These are phyloP conservation scores for Lagria hirta DNA, from an alignment of 2,888 invertebrate species.

Conservation along the genomic window DNA sequence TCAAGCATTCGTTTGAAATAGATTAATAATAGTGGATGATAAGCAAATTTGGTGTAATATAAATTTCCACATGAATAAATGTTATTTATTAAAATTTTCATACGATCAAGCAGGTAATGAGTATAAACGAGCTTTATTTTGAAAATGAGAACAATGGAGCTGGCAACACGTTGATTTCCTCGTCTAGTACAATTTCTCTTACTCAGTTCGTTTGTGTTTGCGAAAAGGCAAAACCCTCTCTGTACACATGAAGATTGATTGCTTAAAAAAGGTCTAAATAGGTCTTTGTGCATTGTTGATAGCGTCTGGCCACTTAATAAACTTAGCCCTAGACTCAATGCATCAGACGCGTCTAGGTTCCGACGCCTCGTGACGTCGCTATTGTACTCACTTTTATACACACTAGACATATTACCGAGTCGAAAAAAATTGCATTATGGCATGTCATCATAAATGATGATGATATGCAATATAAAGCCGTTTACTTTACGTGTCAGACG, in stretches of 20 bases:
- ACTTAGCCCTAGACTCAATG: constrained; percentile 36
- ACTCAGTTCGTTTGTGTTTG: constrained; percentile 33
- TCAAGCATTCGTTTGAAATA: too few relatives aligned
- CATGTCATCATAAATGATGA: constrained; percentile 27
- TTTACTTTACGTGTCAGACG: too few relatives aligned
- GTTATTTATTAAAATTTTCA: too few relatives aligned
- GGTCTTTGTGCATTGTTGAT: constrained; percentile 32
- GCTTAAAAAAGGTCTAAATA: constrained; percentile 34
- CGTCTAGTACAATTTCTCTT: constrained; percentile 33
- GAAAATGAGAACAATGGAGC: constrained; percentile 18
- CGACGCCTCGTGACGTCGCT: constrained; percentile 25
- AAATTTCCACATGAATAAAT: too few relatives aligned
- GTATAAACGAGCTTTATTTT: constrained; percentile 22
- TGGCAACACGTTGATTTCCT: constrained; percentile 17
- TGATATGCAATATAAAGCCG: constrained; percentile 9
- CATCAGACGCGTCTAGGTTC: constrained; percentile 33
- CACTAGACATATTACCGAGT: constrained; percentile 31
- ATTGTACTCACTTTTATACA: constrained; percentile 35
- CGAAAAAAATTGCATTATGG: constrained; percentile 36
- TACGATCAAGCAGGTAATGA: too few relatives aligned
- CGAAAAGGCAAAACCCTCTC: constrained; percentile 27
- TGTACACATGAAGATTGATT: constrained; percentile 39
- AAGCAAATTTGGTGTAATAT: too few relatives aligned
- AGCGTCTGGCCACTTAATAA: constrained; percentile 38
- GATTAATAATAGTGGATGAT: too few relatives aligned